Conservation (phyloP, 1,140 invertebrate species). For the Hycleus cichorii region DNA sequence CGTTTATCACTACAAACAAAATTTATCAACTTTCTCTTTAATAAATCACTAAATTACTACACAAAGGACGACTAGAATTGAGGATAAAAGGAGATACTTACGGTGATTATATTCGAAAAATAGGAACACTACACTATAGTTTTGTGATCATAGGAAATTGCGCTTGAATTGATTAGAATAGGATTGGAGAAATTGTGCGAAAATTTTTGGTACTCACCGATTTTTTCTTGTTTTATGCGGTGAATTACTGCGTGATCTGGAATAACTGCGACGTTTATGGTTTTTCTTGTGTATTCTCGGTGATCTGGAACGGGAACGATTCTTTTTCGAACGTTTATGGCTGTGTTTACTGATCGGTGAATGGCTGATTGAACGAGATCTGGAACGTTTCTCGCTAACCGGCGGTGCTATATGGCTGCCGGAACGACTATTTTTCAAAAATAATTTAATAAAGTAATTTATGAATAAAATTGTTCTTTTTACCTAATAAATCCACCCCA, state of each 20-base stretch:
- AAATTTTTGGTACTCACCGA: background rate
- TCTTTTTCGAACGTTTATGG: slow-evolving; percentile 42
- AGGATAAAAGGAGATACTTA: no score
- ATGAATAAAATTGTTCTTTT: background rate
- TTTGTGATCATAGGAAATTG: background rate
- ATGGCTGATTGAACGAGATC: slow-evolving; percentile 43
- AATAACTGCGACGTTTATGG: slow-evolving; percentile 48
- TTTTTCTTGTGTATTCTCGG: slow-evolving; percentile 41
- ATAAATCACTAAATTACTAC: background rate
- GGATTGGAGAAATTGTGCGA: no score
- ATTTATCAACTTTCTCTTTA: no score
- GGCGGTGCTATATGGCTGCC: slow-evolving; percentile 40
- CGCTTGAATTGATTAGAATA: no score
- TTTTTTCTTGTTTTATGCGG: slow-evolving; percentile 33
- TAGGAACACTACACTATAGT: background rate
- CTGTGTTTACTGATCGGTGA: slow-evolving; percentile 36
- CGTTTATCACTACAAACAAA: slow-evolving; percentile 27
- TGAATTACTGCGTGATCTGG: slow-evolving; percentile 45
- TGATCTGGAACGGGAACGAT: slow-evolving; percentile 44
- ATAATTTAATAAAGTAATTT: no score
- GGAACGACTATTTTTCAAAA: slow-evolving; percentile 30
- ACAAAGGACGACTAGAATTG: no score
- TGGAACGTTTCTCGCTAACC: slow-evolving; percentile 37
- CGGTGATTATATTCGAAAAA: background rate
- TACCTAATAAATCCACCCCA: slow-evolving; percentile 57